These are phyloP conservation scores for Sepiola atlantica DNA, from an alignment of 2,888 invertebrate genomes.

Conservation along the genomic window DNA sequence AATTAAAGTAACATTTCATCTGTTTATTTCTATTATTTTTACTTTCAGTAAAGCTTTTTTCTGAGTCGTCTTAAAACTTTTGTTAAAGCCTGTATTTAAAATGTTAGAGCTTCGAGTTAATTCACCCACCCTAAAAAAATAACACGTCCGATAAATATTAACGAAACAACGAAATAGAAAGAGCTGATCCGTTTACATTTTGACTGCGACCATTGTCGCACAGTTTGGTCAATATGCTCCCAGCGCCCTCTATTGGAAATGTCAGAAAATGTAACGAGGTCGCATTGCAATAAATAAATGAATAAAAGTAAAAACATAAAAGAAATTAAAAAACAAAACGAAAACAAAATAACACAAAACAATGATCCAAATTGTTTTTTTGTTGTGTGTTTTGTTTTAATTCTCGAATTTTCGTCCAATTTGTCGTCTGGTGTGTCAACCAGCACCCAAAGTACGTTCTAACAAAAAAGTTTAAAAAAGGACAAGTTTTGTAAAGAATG, in stretches of 20 bases:
- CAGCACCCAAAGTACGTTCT: background rate
- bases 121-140: background rate
- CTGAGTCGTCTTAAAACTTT: too few relatives aligned
- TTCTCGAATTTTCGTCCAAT: background rate
- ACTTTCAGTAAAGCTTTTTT: too few relatives aligned
- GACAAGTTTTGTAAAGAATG: background rate
- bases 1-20: too few relatives aligned
- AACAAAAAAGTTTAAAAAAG: background rate
- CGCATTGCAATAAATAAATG: background rate
- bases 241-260: background rate
- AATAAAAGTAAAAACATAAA: too few relatives aligned
- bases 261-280: constrained; percentile 32
- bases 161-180: background rate
- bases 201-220: background rate
- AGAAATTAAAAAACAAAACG: too few relatives aligned
- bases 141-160: background rate
- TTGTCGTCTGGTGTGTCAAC: constrained; percentile 11
- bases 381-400: background rate
- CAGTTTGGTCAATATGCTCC: constrained; percentile 13
- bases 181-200: background rate
- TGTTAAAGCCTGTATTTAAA: too few relatives aligned
- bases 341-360: background rate
- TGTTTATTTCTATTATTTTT: too few relatives aligned
- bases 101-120: background rate
- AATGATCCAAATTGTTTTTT: background rate